These are phyloP conservation scores for Halocaridina rubra DNA, from an alignment of 2,888 invertebrate species.

Conservation along the genomic window DNA sequence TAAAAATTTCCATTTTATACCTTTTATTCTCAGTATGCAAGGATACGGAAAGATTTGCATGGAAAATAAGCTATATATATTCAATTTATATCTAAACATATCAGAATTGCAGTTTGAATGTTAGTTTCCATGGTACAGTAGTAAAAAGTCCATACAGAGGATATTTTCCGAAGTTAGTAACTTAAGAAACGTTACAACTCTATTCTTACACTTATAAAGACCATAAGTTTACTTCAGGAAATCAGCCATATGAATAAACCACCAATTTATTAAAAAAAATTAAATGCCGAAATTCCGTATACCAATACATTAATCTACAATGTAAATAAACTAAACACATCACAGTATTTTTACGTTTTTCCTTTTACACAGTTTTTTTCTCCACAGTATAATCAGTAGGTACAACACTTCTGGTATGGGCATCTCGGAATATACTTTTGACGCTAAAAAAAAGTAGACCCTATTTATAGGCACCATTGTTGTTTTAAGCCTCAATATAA, in stretches of 20 bases:
- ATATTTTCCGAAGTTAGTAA: neutral
- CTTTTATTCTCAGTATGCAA: too few relatives aligned
- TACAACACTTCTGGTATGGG: neutral
- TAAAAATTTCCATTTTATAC: too few relatives aligned
- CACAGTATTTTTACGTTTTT: neutral
- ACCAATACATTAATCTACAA: neutral
- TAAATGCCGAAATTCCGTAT: neutral
- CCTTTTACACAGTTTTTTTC: neutral
- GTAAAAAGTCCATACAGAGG: neutral
- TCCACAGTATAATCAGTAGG: neutral
- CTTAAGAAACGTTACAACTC: neutral
- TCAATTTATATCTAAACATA: constrained; percentile 2
- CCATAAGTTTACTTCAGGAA: too few relatives aligned
- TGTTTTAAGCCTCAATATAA: too few relatives aligned
- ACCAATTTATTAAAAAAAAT: neutral
- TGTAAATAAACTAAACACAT: neutral
- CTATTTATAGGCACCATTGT: too few relatives aligned
- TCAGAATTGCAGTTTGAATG: neutral
- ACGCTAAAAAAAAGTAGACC: too few relatives aligned
- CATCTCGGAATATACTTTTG: too few relatives aligned
- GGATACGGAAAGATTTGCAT: too few relatives aligned
- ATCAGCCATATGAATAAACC: neutral
- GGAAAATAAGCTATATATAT: constrained; percentile 23
- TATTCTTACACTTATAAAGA: neutral
- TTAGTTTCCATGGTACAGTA: constrained; percentile 16